Evolutionary conservation across 2,888 invertebrate genomes (phyloP).

Genomic region (Calameuta filiformis): DNA sequence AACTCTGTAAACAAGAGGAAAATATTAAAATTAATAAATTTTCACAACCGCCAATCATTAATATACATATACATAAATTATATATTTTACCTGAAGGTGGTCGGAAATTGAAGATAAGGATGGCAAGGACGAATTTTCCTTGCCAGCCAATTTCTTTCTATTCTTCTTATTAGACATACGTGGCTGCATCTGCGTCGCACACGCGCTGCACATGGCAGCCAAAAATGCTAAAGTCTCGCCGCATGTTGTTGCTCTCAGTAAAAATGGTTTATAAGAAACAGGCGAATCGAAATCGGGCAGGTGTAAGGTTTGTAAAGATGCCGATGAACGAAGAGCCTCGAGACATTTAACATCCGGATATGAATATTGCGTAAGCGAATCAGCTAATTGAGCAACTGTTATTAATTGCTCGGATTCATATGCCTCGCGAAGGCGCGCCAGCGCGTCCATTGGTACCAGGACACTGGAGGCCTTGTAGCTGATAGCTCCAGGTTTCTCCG

Average conservation of each 20-base stretch:
- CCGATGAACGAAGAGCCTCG: conserved; percentile 41
- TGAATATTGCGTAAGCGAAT: conserved; percentile 46
- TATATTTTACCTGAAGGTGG: conserved; percentile 47
- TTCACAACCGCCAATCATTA: neutral
- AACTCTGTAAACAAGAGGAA: conserved; percentile 45
- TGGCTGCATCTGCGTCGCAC: conserved; percentile 44
- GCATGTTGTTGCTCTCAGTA: conserved; percentile 60
- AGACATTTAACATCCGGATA: conserved; percentile 53
- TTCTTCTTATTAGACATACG: conserved; percentile 51
- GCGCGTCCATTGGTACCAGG: conserved; percentile 59
- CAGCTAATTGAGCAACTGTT: conserved; percentile 51
- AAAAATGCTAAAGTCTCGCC: conserved; percentile 60
- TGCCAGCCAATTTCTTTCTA: conserved; percentile 48
- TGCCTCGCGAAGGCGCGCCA: conserved; percentile 58
- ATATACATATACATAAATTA: neutral
- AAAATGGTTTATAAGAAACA: conserved; percentile 52
- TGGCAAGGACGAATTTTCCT: conserved; percentile 39
- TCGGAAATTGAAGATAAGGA: conserved; percentile 20
- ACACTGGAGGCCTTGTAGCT: conserved; percentile 48
- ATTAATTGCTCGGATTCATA: conserved; percentile 57
- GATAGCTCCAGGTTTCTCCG: conserved; percentile 15
- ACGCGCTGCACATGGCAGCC: conserved; percentile 54
- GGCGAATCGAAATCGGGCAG: conserved; percentile 48
- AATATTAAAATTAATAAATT: neutral
- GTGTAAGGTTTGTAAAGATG: conserved; percentile 45